Conservation (phyloP, 1,140 invertebrate species). For the Drosophila rhopaloa region DNA sequence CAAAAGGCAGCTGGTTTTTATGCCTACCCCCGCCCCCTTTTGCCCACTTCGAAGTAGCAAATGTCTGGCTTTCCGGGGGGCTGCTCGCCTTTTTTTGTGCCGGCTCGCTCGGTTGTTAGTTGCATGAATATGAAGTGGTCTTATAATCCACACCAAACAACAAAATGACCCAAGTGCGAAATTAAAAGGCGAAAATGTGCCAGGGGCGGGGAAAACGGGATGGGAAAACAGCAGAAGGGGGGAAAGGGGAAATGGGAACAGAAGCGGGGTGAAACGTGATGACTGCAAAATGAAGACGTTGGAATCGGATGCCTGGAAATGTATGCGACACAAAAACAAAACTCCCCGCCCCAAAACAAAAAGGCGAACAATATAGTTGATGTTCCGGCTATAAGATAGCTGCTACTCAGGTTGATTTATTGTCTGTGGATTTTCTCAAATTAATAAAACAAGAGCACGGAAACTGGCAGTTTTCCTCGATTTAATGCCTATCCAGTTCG, state of each 20-base stretch:
- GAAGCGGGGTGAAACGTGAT: constrained; percentile 46
- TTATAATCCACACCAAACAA: constrained; percentile 83
- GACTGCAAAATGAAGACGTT: constrained; percentile 64
- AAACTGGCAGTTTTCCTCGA: constrained; percentile 2
- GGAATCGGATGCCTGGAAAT: constrained; percentile 11
- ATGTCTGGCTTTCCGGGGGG: constrained; percentile 37
- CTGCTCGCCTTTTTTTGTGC: constrained; percentile 24
- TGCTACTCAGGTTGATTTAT: constrained; percentile 44
- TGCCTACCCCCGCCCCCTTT: constrained; percentile 29
- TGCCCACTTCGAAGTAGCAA: constrained; percentile 14
- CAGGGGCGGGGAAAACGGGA: constrained; percentile 19
- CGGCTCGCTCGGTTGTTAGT: constrained; percentile 67
- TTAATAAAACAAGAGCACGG: constrained; percentile 28
- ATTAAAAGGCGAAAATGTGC: constrained; percentile 82
- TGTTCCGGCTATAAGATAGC: constrained; percentile 33
- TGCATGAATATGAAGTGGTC: constrained; percentile 82
- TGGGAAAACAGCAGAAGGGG: background rate
- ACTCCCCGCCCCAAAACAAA: constrained; percentile 1
- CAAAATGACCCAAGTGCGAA: constrained; percentile 82
- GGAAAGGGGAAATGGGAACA: background rate
- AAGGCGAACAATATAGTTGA: constrained; percentile 25
- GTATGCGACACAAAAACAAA: constrained; percentile 23
- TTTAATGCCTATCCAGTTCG: constrained; percentile 11
- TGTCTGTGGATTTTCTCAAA: constrained; percentile 13
- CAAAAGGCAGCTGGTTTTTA: constrained; percentile 80